These are phyloP conservation scores for Bolborhynchus lineola DNA, from an alignment of 2,113 vertebrate species.

Conservation along the genomic window DNA sequence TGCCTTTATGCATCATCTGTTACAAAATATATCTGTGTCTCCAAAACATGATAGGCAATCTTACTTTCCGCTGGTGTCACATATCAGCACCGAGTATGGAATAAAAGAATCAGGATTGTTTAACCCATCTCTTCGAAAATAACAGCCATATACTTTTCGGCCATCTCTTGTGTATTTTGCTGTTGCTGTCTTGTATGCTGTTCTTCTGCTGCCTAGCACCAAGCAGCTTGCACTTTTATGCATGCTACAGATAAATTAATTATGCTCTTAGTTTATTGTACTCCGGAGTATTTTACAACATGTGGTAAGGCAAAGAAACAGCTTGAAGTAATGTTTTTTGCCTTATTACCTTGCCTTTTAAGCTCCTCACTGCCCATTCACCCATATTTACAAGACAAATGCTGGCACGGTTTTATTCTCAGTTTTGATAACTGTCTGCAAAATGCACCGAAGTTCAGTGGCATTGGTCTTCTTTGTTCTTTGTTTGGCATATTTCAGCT, in stretches of 20 bases:
- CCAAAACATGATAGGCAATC: neutral
- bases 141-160: neutral
- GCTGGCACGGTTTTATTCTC: neutral
- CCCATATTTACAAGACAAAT: accelerated
- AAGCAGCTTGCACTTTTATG: neutral
- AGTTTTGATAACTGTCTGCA: neutral
- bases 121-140: neutral
- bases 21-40: neutral
- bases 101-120: neutral
- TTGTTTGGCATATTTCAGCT: neutral
- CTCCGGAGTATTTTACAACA: neutral
- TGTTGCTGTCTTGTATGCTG: neutral
- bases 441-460: neutral
- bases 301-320: neutral
- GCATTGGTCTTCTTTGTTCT: neutral
- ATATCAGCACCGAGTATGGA: neutral
- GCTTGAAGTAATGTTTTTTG: neutral
- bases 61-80: neutral
- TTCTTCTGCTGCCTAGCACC: neutral
- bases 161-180: neutral
- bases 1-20: neutral
- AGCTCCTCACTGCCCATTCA: no score
- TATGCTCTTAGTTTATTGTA: neutral
- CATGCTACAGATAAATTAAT: neutral
- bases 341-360: neutral